Evolutionary conservation across 92 coral and sea anemone species (phyloP), one percentile per base, ranked within the genome.

Genomic region (Actinostola sp.): DNA sequence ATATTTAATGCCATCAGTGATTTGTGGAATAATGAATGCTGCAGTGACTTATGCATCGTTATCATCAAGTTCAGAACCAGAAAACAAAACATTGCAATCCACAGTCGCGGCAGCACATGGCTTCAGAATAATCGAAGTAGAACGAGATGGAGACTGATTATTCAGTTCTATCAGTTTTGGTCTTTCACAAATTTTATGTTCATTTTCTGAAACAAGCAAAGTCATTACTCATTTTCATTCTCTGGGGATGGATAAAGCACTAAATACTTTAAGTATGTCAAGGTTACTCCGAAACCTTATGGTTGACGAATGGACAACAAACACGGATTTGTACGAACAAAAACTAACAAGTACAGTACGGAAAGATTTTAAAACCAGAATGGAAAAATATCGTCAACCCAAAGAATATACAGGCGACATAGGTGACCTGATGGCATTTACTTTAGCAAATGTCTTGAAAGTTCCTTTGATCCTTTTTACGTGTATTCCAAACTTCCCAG

Each of bases 381-480:
- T 77, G 43, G 65, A 53, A 11, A 51, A 20, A 7, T 77, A 21
- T 28, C 27, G 35, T 14, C 66, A 15, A 28, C 83, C 76, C 14
- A 45, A 45, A 2, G 59, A 54, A 29, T 78, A 41, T 67, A 27
- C 76, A 1, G 76, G 83, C 27, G 83, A 78, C 7, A 34, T 78
- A 24, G 76, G 76, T 24, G 76, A 78, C 38, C 32, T 78, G 45
- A 78, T 78, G 76, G 82, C 75, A 44, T 66, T 55, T 51, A 82
- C 82, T 5, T 31, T 75, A 31, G 75, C 79, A 60, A 81, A 81
- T 66, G 76, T 60, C 29, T 67, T 79, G 49, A 32, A 46, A 34
- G 26, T 70, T 15, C 83, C 77, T 1, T 3, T 81, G 2, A 41
- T 73, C 8, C 23, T 80, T 35, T 35, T 80, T 33, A 80, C 79